phyloP scores from a whole-genome alignment of 1,140 invertebrate genomes.

The Trichogramma pretiosum region DNA sequence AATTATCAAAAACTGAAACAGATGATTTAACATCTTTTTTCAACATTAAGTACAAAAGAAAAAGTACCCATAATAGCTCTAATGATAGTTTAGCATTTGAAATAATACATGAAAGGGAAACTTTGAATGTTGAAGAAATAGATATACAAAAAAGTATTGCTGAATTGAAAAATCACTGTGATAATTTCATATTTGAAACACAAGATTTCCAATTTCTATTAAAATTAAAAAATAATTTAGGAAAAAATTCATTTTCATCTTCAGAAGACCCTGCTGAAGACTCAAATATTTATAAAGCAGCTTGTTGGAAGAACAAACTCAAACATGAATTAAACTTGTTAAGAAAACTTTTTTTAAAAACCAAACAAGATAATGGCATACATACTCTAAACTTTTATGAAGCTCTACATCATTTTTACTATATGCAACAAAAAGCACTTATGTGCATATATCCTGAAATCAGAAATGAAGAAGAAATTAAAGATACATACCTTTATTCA shows the following conservation, averaged over 20 bases:
- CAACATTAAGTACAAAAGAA: too few relatives aligned
- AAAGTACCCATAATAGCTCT: neutral
- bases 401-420: constrained; percentile 26
- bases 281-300: constrained; percentile 19
- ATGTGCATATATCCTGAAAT: constrained; percentile 35
- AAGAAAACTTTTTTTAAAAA: constrained; percentile 18
- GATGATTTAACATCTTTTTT: constrained; percentile 14
- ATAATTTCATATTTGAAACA: constrained; percentile 7
- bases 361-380: constrained; percentile 13
- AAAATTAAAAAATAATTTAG: constrained; percentile 3
- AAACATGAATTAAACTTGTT: constrained; percentile 31
- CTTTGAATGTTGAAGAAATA: constrained; percentile 9
- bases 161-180: constrained; percentile 1
- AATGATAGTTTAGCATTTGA: neutral
- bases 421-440: constrained; percentile 32
- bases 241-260: neutral
- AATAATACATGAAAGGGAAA: neutral
- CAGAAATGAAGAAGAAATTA: constrained; percentile 30
- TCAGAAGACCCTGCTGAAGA: constrained; percentile 14
- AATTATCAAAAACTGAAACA: constrained; percentile 12
- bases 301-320: constrained; percentile 31
- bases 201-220: constrained; percentile 11
- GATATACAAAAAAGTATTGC: constrained; percentile 15
- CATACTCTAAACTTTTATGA: constrained; percentile 23
- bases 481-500: constrained; percentile 28